These are phyloP conservation scores for Adela reaumurella DNA, from an alignment of 2,888 invertebrate species.

Conservation along the genomic window DNA sequence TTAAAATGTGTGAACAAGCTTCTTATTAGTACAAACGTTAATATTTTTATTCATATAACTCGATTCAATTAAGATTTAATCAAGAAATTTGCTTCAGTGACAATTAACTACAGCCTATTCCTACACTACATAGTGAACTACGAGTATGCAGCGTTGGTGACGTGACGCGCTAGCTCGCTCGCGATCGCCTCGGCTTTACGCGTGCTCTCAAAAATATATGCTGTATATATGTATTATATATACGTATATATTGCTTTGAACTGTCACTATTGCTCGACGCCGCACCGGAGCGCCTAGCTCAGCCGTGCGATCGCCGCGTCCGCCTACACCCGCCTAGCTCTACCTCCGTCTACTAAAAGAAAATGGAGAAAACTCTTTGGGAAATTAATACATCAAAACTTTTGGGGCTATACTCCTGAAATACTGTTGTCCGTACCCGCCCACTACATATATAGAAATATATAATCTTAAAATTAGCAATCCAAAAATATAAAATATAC, in stretches of 20 bases:
- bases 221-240: too few relatives aligned
- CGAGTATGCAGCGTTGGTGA: constrained; percentile 14
- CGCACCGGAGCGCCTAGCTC: constrained; percentile 38
- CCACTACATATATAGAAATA: constrained; percentile 56
- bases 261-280: constrained; percentile 14
- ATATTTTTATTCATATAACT: constrained; percentile 34
- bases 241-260: neutral
- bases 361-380: constrained; percentile 40
- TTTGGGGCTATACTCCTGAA: constrained; percentile 53
- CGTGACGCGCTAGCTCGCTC: neutral
- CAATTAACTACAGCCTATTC: constrained; percentile 18
- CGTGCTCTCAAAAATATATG: neutral
- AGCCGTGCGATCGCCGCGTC: constrained; percentile 9
- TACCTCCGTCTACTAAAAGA: constrained; percentile 32
- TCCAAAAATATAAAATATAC: constrained; percentile 59
- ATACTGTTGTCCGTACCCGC: constrained; percentile 50
- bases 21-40: constrained; percentile 41
- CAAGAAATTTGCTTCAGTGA: constrained; percentile 39
- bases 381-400: constrained; percentile 55
- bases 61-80: constrained; percentile 34
- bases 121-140: constrained; percentile 42
- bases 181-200: neutral
- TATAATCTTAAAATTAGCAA: constrained; percentile 58
- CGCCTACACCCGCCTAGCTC: constrained; percentile 55
- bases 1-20: constrained; percentile 56